A percentile compares a stretch with the other conserved stretches of the same genome.
Evolutionary conservation across 1,140 invertebrate species (phyloP).

Genomic region (Drosophila parabipectinata): DNA sequence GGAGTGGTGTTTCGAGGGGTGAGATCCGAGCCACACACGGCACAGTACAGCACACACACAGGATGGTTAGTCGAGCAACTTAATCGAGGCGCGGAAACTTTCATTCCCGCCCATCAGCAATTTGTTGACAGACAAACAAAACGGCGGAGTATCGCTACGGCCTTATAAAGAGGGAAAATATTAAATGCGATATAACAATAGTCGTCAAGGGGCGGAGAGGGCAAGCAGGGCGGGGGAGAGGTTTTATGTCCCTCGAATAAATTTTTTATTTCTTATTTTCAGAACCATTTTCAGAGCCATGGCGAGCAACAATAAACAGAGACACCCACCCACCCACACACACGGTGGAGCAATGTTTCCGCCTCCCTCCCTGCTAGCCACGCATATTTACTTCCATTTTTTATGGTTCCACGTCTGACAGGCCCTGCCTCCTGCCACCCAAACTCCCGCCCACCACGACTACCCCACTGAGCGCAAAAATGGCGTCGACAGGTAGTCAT

Average conservation of each 20-base stretch:
- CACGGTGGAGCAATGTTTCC: not conserved
- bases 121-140: slow-evolving; percentile 51
- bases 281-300: slow-evolving; percentile 65
- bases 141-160: slow-evolving; percentile 26
- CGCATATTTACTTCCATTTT: slow-evolving; percentile 72
- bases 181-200: slow-evolving; percentile 53
- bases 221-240: not conserved
- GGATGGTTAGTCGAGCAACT: slow-evolving; percentile 18
- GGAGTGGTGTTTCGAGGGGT: slow-evolving; percentile 6
- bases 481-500: slow-evolving; percentile 80
- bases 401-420: slow-evolving; percentile 60
- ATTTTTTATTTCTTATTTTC: slow-evolving; percentile 78
- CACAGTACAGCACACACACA: not conserved
- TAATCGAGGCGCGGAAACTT: slow-evolving; percentile 27
- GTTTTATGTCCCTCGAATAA: slow-evolving; percentile 64
- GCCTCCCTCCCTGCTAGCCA: slow-evolving; percentile 27
- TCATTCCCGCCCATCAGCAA: slow-evolving; percentile 9
- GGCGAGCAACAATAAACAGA: slow-evolving; percentile 70
- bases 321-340: slow-evolving; percentile 5
- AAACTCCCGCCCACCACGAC: not conserved
- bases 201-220: not conserved
- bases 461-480: slow-evolving; percentile 28
- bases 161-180: slow-evolving; percentile 46
- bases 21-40: slow-evolving; percentile 22
- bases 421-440: not conserved